Base-by-base conservation (phyloP, 2,888 invertebrate species). In the Leptarthrus brevirostris region DNA sequence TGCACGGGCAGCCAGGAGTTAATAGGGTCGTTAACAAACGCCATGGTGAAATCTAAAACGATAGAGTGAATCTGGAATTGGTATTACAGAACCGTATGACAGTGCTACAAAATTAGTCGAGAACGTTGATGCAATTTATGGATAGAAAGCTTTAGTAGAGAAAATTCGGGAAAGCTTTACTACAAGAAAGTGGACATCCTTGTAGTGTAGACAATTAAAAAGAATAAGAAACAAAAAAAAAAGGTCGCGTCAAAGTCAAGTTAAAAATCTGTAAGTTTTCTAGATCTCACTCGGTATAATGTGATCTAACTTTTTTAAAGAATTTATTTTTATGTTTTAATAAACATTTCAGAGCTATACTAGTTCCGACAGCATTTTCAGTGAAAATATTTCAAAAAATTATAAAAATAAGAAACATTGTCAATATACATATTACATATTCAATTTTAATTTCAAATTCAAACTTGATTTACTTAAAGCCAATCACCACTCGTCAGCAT, bases 111-210 rank as follows among this genome's bases (percentile, higher is more conserved):
- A 91, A 44, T 84, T 89, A 77, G 82, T 86, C 3, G 86, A 96
- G 53, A 90, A 90, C 79, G 90, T 92, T 74, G 93, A 96, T 44
- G 87, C 90, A 69, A 91, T 94, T 0, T 91, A 98, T 74, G 94
- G 97, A 79, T 91, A 91, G 49, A 97, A 97, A 80, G 88, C 94
- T 66, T 88, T 89, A 53, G 88, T 90, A 12, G 89, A 92, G 54
- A 87, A 92, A 75, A 80, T 86, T 3, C 85, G 85, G 84, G 83
- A 94, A 89, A 97, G 97, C 82, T 95, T 90, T 83, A 92, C n/a
- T 94, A 82, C 93, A 93, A 77, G 95, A 95, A 82, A 91, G 93
- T 84, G 95, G 95, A 82, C 95, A 95, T 81, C 92, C 94, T 14
- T 97, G 97, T 84, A 92, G 94, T 93, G 64, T 91, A 92, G 77